Evolutionary conservation across 2,113 vertebrate genomes (phyloP).

Genomic region (Noctilio leporinus): DNA sequence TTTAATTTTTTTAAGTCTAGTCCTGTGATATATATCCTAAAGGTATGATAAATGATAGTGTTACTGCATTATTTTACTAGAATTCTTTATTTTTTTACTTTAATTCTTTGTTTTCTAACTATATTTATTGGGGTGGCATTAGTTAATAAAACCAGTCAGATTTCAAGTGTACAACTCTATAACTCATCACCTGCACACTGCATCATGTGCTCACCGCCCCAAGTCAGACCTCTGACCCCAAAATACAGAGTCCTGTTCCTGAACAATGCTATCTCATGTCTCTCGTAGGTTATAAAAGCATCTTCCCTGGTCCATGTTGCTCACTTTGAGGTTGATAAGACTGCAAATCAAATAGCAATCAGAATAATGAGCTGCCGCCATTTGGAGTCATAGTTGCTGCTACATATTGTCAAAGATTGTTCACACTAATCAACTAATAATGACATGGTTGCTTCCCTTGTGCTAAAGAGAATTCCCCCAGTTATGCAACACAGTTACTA

Average conservation of each 20-base stretch:
- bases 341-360: constrained; percentile 79
- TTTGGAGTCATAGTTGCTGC: constrained; percentile 69
- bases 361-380: constrained; percentile 81
- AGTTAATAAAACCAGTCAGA: background rate
- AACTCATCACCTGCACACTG: background rate
- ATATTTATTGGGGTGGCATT: background rate
- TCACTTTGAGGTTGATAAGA: constrained; percentile 62
- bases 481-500: constrained; percentile 79
- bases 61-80: constrained; percentile 1
- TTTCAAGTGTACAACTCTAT: background rate
- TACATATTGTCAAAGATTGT: constrained; percentile 75
- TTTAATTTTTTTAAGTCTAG: background rate
- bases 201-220: background rate
- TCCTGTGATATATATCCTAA: background rate
- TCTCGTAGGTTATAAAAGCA: constrained; percentile 57
- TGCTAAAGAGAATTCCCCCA: constrained; percentile 76
- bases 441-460: constrained; percentile 68
- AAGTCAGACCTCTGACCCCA: background rate
- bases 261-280: constrained; percentile 39
- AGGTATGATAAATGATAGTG: background rate
- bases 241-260: constrained; percentile 29
- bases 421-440: constrained; percentile 83
- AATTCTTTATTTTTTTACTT: background rate
- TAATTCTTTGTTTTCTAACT: background rate
- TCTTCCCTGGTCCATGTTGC: constrained; percentile 46